Conservation (phyloP, 2,113 vertebrate genomes). For the Lipophrys pholis region DNA sequence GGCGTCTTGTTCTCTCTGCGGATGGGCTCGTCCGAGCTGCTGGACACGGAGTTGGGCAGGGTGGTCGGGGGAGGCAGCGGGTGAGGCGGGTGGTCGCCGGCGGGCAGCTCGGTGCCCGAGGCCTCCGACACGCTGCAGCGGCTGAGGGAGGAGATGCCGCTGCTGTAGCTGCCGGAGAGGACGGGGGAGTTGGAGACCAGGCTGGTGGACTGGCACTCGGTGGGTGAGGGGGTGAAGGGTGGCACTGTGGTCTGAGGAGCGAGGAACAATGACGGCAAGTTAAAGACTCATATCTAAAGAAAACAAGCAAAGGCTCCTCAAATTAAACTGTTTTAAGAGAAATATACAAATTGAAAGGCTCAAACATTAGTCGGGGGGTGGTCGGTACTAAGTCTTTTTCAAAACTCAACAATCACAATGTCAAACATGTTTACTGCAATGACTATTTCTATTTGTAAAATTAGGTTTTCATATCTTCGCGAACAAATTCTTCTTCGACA, state of each 20-base stretch:
- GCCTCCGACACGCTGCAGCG: conserved; percentile 96
- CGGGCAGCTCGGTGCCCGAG: conserved; percentile 90
- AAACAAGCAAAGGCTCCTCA: too few relatives aligned
- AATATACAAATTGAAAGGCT: too few relatives aligned
- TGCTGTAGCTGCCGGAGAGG: conserved; percentile 97
- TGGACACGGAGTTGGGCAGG: conserved; percentile 82
- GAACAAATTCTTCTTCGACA: too few relatives aligned
- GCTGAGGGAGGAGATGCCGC: conserved; percentile 96
- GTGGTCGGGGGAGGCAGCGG: conserved; percentile 72
- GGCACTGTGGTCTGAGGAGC: conserved; percentile 85
- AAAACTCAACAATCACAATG: too few relatives aligned
- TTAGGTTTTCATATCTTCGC: too few relatives aligned
- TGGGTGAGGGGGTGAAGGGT: conserved; percentile 94
- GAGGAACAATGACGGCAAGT: conserved; percentile 1
- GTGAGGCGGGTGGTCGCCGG: conserved; percentile 78
- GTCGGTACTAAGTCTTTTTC: too few relatives aligned
- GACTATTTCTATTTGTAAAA: too few relatives aligned
- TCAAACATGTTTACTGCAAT: too few relatives aligned
- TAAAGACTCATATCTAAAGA: too few relatives aligned
- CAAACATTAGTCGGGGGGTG: too few relatives aligned
- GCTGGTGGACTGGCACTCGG: conserved; percentile 92
- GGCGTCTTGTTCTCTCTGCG: conserved; percentile 95
- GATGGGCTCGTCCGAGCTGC: conserved; percentile 87
- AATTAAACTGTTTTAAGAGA: too few relatives aligned
- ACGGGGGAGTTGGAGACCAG: conserved; percentile 92